These are phyloP conservation scores for Marisa cornuarietis DNA, from an alignment of 1,140 invertebrate species.

Conservation along the genomic window DNA sequence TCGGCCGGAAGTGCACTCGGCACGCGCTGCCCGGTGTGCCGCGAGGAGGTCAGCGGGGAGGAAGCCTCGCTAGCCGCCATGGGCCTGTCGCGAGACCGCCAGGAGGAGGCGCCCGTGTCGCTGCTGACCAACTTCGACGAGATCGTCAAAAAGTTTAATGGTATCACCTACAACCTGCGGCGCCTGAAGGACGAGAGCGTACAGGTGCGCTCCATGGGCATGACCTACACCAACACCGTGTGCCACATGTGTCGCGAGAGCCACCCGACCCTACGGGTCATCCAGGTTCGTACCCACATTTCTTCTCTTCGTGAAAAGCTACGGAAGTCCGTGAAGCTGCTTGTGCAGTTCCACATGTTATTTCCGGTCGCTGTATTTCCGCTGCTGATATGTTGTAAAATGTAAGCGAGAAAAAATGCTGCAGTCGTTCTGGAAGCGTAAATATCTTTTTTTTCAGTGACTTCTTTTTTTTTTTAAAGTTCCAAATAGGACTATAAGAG, in stretches of 20 bases:
- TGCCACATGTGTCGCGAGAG: slow-evolving; percentile 57
- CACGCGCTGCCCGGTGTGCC: slow-evolving; percentile 46
- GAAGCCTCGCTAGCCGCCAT: slow-evolving; percentile 22
- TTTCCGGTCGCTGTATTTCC: no score
- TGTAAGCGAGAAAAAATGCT: no score
- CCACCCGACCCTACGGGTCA: slow-evolving; percentile 55
- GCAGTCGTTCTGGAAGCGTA: no score
- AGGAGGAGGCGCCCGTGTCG: slow-evolving; percentile 40
- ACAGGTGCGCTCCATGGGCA: slow-evolving; percentile 48
- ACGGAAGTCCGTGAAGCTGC: no score
- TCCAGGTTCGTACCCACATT: slow-evolving; percentile 29
- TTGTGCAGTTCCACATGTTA: no score
- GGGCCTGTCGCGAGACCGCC: slow-evolving; percentile 15
- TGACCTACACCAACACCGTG: slow-evolving; percentile 56
- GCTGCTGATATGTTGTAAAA: no score
- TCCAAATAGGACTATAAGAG: no score
- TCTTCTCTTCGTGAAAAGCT: no score
- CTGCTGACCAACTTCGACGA: slow-evolving; percentile 58
- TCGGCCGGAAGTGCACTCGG: slow-evolving; percentile 22
- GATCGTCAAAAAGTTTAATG: slow-evolving; percentile 54
- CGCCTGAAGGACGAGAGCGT: slow-evolving; percentile 54
- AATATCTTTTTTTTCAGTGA: no score
- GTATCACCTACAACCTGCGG: slow-evolving; percentile 44
- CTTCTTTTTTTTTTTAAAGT: no score
- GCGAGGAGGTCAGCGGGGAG: slow-evolving; percentile 22